phyloP scores from a whole-genome alignment of 2,113 vertebrate genomes.

The Ciconia maguari region DNA sequence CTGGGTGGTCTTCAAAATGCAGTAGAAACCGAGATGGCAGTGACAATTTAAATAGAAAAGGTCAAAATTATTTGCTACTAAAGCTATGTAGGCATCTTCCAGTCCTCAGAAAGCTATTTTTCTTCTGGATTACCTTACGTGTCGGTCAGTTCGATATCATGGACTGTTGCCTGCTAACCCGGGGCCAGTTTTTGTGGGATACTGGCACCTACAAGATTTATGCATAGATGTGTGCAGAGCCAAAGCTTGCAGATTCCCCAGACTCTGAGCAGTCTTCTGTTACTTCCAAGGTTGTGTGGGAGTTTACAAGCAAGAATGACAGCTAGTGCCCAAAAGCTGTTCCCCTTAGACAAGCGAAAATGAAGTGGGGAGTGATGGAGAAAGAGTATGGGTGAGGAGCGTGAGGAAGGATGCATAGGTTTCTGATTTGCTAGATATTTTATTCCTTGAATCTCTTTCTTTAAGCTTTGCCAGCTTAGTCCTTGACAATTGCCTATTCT shows the following conservation, averaged over 20 bases:
- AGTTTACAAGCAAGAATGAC: background rate
- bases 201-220: background rate
- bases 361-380: background rate
- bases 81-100: background rate
- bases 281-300: background rate
- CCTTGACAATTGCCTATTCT: background rate
- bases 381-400: background rate
- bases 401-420: background rate
- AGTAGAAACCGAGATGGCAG: background rate
- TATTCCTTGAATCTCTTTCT: background rate
- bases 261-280: background rate
- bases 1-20: background rate
- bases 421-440: background rate
- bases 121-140: background rate
- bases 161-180: background rate
- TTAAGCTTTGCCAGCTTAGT: background rate
- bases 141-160: rapidly evolving
- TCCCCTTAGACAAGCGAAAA: background rate
- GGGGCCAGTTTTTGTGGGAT: background rate
- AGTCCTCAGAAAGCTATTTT: background rate
- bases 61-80: background rate
- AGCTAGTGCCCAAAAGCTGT: background rate
- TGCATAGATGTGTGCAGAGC: background rate
- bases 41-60: background rate
- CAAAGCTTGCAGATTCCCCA: background rate